Conservation (phyloP, 1,140 invertebrate species). For the Brachionus paranguensis region DNA sequence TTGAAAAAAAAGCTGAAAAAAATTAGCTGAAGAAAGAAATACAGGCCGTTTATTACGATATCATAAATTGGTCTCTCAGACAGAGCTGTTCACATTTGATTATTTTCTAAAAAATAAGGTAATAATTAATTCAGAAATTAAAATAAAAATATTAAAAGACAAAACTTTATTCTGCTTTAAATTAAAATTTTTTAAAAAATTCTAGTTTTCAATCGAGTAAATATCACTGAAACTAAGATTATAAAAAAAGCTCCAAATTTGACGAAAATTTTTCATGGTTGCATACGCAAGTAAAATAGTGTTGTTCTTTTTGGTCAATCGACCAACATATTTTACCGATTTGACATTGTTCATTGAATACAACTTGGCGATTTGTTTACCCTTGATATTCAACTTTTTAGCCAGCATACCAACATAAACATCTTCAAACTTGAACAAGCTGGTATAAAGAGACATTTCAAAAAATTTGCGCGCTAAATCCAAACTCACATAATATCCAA, state of each 20-base stretch:
- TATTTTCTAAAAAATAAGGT: no score
- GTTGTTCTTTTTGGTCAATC: not conserved
- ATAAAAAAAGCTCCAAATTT: not conserved
- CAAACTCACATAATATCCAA: not conserved
- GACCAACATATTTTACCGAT: not conserved
- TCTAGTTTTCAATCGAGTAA: not conserved
- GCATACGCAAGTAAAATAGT: not conserved
- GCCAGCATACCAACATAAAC: constrained; percentile 18
- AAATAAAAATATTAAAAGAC: not conserved
- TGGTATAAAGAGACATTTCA: not conserved
- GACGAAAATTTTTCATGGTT: not conserved
- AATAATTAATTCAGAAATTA: no score
- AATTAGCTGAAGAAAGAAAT: no score
- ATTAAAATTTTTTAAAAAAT: not conserved
- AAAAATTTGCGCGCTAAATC: not conserved
- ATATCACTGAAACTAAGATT: not conserved
- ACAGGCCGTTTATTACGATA: no score
- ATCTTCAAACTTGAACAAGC: not conserved
- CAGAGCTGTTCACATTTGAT: no score
- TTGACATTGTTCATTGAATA: not conserved
- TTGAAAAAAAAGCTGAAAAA: no score
- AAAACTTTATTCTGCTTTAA: not conserved
- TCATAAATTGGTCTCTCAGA: no score
- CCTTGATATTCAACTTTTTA: not conserved
- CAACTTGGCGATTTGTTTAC: not conserved